Base-by-base conservation (phyloP, 2,113 vertebrate genomes). In the Hemiprocne comata region DNA sequence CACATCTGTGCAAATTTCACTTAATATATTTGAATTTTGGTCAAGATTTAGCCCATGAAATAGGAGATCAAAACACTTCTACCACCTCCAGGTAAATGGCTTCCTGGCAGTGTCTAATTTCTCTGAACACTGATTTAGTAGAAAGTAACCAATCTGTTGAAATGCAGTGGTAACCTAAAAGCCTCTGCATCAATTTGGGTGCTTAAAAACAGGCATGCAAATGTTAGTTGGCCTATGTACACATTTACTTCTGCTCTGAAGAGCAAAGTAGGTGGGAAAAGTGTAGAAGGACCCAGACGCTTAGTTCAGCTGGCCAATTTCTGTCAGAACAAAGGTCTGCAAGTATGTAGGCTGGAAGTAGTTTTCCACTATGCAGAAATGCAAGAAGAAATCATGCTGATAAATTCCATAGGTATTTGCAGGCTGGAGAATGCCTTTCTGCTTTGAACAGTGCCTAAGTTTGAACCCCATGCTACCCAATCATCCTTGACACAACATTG, bases 331-430 rank as follows among this genome's bases (percentile, higher is more conserved):
- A 17, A 79, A 57, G 23, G 6, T 50, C 57, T 78, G 9, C 12
- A 18, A 3, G 3, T 8, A 24, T 8, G 7, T 7, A 34, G n/a
- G 19, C 23, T 77, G 48, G 38, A 40, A 88, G 40, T 33, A 36
- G 36, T 28, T 33, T 57, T n/a, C 10, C 40, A 15, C 19, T 17
- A 0, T 7, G 9, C 15, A 86, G 67, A 69, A 72, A 57, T 6
- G 5, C 9, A 44, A 70, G 14, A 67, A 78, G 8, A 33, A 83
- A 42, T 42, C 40, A 42, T 44, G 17, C 8, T 40, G 38, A 42
- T 46, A 1, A 3, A 7, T 67, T 61, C 55, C 4, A 3, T 1
- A 3, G 15, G 42, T 26, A 53, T 5, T 26, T 5, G 1, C 40
- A 12, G 10, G 8, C 9, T 28, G 13, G 21, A 72, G 12, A 69